Evolutionary conservation across 2,888 invertebrate species (phyloP), one percentile per base, ranked within the genome.

Genomic region (Gari tellinella): DNA sequence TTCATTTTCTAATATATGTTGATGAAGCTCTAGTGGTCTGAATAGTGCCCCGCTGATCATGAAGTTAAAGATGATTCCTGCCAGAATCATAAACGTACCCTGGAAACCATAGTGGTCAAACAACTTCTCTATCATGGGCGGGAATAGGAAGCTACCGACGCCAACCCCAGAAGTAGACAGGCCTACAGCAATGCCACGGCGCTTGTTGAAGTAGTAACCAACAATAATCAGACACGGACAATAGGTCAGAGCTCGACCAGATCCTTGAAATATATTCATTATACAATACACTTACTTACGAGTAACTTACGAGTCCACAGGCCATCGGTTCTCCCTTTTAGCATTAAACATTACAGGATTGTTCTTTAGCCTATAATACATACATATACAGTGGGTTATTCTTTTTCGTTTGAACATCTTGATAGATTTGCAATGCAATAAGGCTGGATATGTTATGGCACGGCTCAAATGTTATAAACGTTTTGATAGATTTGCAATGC

Each of bases 141-240:
- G 86, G 3, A 87, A 56, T 4, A 83, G 19, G 67, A 88, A 86
- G 14, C 82, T 72, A 1, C 88, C 87, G 14, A 85, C 48, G 15
- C 87, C 87, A 49, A 88, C 87, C 2, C 89, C 89, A 1, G 86
- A 81, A 0, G 87, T 83, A 0, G 83, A 67, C 17, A 88, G 45
- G 8, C 88, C 88, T 7, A 82, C 77, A 4, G 85, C 86, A 8
- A 84, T 48, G 2, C 87, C 86, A 19, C 84, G 67, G 10, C 70
- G 70, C 46, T 85, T 86, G 62, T 87, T 82, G 69, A 89, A 88
- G 57, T 89, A 89, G 53, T 76, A 58, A 14, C 86, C 84, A 2
- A 88, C 84, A 17, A 86, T 83, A n/a, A 87, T 70, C 4, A 89
- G 61, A 23, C 84, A 78, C 1, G 88, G 87, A 0, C 84, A 78